Evolutionary conservation across 2,113 vertebrate species (phyloP).

Genomic region (Nibea coibor): DNA sequence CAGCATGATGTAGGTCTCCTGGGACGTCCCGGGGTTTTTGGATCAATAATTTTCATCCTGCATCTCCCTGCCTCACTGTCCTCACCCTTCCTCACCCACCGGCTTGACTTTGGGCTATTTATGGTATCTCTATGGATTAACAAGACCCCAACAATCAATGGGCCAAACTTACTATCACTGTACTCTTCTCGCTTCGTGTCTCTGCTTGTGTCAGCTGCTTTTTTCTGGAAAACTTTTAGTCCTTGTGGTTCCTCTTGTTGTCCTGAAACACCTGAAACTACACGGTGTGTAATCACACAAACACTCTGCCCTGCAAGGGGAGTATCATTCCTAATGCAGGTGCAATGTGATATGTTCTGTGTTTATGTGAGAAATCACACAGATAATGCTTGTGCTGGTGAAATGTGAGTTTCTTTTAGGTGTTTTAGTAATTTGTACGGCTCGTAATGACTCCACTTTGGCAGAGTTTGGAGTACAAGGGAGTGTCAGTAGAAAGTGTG

Average conservation of each 20-base stretch:
- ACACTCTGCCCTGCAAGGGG: slow-evolving; percentile 11
- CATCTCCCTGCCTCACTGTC: slow-evolving; percentile 59
- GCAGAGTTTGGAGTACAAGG: slow-evolving; percentile 6
- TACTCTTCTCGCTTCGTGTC: slow-evolving; percentile 39
- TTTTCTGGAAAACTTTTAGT: slow-evolving; percentile 55
- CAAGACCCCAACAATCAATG: slow-evolving; percentile 74
- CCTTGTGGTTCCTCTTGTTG: slow-evolving; percentile 50
- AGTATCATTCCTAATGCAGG: slow-evolving; percentile 15
- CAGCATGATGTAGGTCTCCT: slow-evolving; percentile 74
- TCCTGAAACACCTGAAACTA: slow-evolving; percentile 22
- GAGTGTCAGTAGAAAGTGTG: slow-evolving; percentile 22
- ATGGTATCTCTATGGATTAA: slow-evolving; percentile 74
- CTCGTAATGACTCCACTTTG: not conserved
- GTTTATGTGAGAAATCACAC: not conserved
- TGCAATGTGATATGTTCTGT: slow-evolving; percentile 2
- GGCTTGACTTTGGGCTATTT: slow-evolving; percentile 80
- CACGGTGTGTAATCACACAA: slow-evolving; percentile 23
- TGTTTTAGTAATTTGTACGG: slow-evolving; percentile 4
- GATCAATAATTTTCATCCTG: slow-evolving; percentile 72
- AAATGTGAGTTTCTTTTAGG: slow-evolving; percentile 4
- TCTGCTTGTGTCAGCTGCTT: slow-evolving; percentile 70
- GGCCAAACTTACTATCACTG: slow-evolving; percentile 61
- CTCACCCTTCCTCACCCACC: slow-evolving; percentile 52
- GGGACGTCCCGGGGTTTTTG: slow-evolving; percentile 63
- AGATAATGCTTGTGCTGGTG: slow-evolving; percentile 11